phyloP scores from a whole-genome alignment of 1,140 invertebrate species.

The Monochamus saltuarius region DNA sequence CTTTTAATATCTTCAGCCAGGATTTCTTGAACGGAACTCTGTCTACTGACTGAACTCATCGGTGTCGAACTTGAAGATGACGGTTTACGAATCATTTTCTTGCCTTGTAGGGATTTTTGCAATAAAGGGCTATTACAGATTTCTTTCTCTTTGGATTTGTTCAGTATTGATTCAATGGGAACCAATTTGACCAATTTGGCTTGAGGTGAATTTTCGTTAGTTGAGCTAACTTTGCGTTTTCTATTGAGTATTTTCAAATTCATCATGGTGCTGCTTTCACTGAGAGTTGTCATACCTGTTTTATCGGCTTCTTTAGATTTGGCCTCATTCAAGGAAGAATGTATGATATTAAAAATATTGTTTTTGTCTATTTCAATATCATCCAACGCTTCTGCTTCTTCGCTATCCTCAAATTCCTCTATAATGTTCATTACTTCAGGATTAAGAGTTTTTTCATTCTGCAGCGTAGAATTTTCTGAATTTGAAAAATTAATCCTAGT shows the following conservation, averaged over 20 bases:
- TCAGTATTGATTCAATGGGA: constrained; percentile 24
- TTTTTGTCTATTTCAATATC: constrained; percentile 20
- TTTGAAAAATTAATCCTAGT: background rate
- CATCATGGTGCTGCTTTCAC: background rate
- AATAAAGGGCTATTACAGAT: background rate
- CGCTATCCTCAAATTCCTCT: background rate
- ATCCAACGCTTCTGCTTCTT: constrained; percentile 10
- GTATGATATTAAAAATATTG: constrained; percentile 37
- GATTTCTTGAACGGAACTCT: constrained; percentile 19
- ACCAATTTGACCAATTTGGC: constrained; percentile 34
- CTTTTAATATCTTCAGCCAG: constrained; percentile 47
- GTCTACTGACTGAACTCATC: background rate
- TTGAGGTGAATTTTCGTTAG: constrained; percentile 6
- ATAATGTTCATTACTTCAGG: constrained; percentile 4
- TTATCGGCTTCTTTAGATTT: background rate
- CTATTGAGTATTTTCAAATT: background rate
- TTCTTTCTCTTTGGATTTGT: constrained; percentile 15
- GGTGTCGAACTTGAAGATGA: constrained; percentile 13
- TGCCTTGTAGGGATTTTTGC: constrained; percentile 10
- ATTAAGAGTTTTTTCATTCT: background rate
- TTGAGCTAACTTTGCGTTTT: constrained; percentile 16
- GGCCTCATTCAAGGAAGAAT: constrained; percentile 28
- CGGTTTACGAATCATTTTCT: constrained; percentile 17
- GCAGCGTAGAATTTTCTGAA: background rate
- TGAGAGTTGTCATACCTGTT: constrained; percentile 6